Conservation (phyloP, 2,113 vertebrate genomes). For the Gopherus flavomarginatus region DNA sequence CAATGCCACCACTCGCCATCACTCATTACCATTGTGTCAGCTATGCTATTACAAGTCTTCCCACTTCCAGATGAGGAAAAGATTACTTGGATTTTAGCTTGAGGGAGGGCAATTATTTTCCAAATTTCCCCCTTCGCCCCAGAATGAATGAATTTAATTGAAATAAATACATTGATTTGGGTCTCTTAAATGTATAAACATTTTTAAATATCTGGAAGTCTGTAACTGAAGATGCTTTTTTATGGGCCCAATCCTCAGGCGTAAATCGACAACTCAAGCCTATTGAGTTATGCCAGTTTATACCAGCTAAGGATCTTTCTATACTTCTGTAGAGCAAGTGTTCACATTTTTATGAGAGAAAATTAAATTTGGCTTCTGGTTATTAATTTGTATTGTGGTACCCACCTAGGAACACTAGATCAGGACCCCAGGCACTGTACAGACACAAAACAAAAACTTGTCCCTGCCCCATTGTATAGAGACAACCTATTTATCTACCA, state of each 20-base stretch:
- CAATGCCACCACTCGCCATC: conserved; percentile 48
- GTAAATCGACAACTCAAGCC: background rate
- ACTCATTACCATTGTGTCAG: conserved; percentile 58
- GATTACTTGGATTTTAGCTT: background rate
- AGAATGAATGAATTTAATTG: background rate
- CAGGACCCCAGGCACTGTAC: too few species aligned
- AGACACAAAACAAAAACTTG: background rate
- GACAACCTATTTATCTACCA: background rate
- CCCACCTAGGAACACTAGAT: background rate
- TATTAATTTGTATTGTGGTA: background rate
- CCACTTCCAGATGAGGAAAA: conserved; percentile 27
- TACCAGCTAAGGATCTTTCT: background rate
- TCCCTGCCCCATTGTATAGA: background rate
- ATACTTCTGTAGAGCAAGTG: background rate
- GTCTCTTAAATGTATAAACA: background rate
- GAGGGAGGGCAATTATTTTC: background rate
- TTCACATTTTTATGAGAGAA: background rate
- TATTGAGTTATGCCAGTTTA: background rate
- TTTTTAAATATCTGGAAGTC: background rate
- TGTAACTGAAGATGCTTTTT: conserved; percentile 38
- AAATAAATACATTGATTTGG: background rate
- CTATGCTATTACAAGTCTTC: conserved; percentile 16
- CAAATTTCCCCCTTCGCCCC: background rate
- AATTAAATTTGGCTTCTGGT: background rate
- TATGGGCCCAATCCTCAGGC: background rate